Evolutionary conservation across 2,113 vertebrate genomes (phyloP).

Genomic region (Seriola dumerili): DNA sequence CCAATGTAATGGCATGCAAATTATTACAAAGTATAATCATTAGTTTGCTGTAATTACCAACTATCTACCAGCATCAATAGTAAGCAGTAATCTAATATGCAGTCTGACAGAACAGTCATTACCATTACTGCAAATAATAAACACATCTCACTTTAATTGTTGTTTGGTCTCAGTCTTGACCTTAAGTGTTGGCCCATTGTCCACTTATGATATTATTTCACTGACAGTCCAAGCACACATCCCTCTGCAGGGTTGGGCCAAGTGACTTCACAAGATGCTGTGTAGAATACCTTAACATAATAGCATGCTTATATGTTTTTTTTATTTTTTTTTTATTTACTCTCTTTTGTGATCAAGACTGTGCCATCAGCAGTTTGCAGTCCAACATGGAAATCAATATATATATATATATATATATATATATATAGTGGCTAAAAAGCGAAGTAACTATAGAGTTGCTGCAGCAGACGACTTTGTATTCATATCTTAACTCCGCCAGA

Average conservation of each 20-base stretch:
- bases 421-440: background rate
- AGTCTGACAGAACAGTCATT: slow-evolving; percentile 26
- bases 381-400: background rate
- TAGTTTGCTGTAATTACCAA: slow-evolving; percentile 23
- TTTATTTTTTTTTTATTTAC: no score
- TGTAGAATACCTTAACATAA: background rate
- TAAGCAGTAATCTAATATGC: background rate
- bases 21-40: slow-evolving; percentile 42
- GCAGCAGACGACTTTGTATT: slow-evolving; percentile 23
- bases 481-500: slow-evolving; percentile 25
- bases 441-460: background rate
- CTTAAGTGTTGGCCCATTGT: background rate
- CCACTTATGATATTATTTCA: background rate
- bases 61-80: slow-evolving; percentile 10
- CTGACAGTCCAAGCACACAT: background rate
- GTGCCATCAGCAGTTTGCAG: background rate
- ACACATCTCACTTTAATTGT: slow-evolving; percentile 8
- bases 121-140: slow-evolving; percentile 32
- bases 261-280: background rate
- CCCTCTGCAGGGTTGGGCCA: background rate
- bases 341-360: background rate
- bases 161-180: slow-evolving; percentile 8
- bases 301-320: background rate
- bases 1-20: slow-evolving; percentile 30
- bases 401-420: no score